A percentile compares a stretch with the other conserved stretches of the same genome.
These are phyloP conservation scores for Rana temporaria DNA, from an alignment of 2,113 vertebrate species.

Conservation along the genomic window DNA sequence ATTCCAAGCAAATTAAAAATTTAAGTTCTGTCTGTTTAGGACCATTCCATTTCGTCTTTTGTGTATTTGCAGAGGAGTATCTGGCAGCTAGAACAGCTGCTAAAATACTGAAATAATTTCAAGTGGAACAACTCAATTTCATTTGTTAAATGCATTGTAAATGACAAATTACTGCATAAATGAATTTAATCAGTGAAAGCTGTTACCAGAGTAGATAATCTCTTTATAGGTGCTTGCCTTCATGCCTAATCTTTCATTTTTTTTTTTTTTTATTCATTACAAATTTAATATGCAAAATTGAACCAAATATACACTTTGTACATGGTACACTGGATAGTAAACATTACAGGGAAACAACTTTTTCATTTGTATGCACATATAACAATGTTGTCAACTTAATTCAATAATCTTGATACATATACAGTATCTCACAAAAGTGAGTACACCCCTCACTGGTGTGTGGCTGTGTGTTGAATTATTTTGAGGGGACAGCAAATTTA, in stretches of 20 bases:
- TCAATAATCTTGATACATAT: too few species aligned
- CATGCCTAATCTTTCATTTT: background rate
- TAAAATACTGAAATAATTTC: constrained; percentile 38
- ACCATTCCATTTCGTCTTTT: constrained; percentile 5
- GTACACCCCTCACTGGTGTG: too few species aligned
- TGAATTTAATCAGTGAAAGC: constrained; percentile 32
- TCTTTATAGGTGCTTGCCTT: constrained; percentile 15
- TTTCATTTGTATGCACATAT: too few species aligned
- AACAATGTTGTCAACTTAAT: too few species aligned
- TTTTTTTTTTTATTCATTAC: background rate
- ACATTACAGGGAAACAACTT: background rate
- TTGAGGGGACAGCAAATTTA: too few species aligned
- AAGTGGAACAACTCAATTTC: constrained; percentile 32
- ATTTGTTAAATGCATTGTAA: constrained; percentile 31
- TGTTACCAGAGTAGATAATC: constrained; percentile 29
- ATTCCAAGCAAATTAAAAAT: background rate
- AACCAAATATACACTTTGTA: background rate
- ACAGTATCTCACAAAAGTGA: too few species aligned
- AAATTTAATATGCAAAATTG: constrained; percentile 28
- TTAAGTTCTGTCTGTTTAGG: background rate
- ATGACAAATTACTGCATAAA: constrained; percentile 30
- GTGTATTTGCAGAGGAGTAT: background rate
- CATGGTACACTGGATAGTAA: background rate
- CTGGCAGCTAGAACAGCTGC: constrained; percentile 29
- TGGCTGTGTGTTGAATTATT: too few species aligned